Evolutionary conservation across 1,140 invertebrate genomes (phyloP).

Genomic region (Aleiodes sp.): DNA sequence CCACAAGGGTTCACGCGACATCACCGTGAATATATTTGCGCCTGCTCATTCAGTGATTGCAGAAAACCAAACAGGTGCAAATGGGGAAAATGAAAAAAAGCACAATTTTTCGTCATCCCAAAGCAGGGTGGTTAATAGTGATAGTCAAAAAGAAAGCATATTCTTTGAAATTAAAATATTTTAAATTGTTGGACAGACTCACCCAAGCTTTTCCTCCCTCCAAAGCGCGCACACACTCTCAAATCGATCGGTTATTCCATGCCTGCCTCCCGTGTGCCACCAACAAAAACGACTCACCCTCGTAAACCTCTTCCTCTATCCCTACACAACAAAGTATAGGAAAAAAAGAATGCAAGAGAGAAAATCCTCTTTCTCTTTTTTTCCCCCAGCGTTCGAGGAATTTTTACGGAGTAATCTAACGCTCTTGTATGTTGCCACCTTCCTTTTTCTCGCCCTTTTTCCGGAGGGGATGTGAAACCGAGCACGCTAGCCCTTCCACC

Average conservation of each 20-base stretch:
- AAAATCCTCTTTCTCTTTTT: no score
- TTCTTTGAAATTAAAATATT: not conserved
- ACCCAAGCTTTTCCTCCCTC: conserved; percentile 17
- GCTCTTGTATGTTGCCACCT: no score
- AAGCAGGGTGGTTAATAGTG: no score
- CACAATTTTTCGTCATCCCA: not conserved
- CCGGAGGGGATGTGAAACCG: no score
- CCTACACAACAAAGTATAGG: not conserved
- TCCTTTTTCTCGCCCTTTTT: no score
- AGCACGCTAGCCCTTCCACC: no score
- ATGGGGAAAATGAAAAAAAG: no score
- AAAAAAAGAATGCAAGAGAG: not conserved
- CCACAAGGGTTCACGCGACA: not conserved
- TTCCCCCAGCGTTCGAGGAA: no score
- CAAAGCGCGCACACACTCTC: conserved; percentile 7
- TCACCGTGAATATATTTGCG: conserved; percentile 20
- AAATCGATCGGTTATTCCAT: conserved; percentile 32
- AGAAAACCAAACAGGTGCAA: not conserved
- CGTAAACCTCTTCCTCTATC: conserved; percentile 2
- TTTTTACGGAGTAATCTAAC: no score
- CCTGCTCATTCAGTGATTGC: conserved; percentile 13
- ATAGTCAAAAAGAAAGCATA: no score
- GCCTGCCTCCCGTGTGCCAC: conserved; percentile 12
- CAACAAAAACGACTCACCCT: conserved; percentile 24
- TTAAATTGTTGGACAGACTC: conserved; percentile 10